These are phyloP conservation scores for Eubasilissa splendida DNA, from an alignment of 2,888 invertebrate species.

Conservation along the genomic window DNA sequence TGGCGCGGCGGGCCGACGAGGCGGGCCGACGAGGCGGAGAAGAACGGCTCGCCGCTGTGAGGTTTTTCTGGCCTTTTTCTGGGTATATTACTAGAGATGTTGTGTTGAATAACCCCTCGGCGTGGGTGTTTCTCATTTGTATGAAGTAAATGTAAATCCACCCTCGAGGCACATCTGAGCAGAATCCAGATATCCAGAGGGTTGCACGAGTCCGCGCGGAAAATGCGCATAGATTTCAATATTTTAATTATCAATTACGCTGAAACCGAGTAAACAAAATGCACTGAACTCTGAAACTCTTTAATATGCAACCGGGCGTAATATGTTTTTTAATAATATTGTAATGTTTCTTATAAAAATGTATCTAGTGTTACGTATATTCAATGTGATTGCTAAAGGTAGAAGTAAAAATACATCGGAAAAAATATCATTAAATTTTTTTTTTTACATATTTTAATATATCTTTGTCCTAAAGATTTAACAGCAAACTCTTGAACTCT, in stretches of 20 bases:
- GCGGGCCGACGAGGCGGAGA: no score
- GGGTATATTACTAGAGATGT: no score
- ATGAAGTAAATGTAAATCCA: constrained; percentile 41
- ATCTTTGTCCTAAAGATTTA: not conserved
- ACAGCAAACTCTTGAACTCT: not conserved
- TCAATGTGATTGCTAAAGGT: no score
- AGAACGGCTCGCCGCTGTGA: no score
- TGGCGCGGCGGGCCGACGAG: no score
- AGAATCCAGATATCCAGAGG: constrained; percentile 16
- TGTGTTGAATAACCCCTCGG: not conserved
- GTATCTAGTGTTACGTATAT: no score
- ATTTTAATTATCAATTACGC: constrained; percentile 7
- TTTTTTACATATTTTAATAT: not conserved
- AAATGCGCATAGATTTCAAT: constrained; percentile 9
- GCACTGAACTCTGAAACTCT: no score
- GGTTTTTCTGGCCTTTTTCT: no score
- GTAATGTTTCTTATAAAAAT: no score
- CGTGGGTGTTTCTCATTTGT: constrained; percentile 52
- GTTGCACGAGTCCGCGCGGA: not conserved
- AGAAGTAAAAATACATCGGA: no score
- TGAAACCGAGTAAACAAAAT: not conserved
- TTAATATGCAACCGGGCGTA: no score
- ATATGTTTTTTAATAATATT: no score
- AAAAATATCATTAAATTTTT: not conserved
- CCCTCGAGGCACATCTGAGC: not conserved